These are phyloP conservation scores for Drosophila grimshawi DNA, from an alignment of 1,140 invertebrate genomes.

Conservation along the genomic window DNA sequence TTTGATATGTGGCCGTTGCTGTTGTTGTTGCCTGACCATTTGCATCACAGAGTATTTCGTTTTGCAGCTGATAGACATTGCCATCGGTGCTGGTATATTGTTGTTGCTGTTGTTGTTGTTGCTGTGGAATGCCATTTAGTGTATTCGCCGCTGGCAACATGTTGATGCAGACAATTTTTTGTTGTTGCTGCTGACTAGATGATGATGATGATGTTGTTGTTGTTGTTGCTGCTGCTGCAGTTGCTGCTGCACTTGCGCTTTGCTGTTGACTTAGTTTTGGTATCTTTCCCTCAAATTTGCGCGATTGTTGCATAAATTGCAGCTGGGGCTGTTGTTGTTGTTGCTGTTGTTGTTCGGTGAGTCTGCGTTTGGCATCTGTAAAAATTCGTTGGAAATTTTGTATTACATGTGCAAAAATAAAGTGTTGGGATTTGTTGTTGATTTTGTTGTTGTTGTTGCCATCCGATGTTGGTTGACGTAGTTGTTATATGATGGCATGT, in stretches of 20 bases:
- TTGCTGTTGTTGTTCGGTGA: conserved; percentile 58
- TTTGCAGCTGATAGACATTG: conserved; percentile 78
- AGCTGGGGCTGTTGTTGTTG: conserved; percentile 50
- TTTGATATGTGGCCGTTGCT: conserved; percentile 72
- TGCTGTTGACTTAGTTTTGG: conserved; percentile 84
- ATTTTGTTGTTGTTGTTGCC: conserved; percentile 23
- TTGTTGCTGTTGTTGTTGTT: conserved; percentile 58
- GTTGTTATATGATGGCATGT: conserved; percentile 39
- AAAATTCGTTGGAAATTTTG: conserved; percentile 58
- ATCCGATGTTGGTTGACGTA: conserved; percentile 44
- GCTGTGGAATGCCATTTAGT: conserved; percentile 79
- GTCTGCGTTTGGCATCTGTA: conserved; percentile 71
- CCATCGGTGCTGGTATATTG: conserved; percentile 72
- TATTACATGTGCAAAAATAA: conserved; percentile 17
- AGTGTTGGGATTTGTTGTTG: conserved; percentile 4
- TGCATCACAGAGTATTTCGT: conserved; percentile 80
- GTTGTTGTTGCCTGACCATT: conserved; percentile 64
- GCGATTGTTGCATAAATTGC: conserved; percentile 77
- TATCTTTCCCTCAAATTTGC: conserved; percentile 84
- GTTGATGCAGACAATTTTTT: conserved; percentile 62
- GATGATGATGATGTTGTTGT: conserved; percentile 72
- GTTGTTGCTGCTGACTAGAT: conserved; percentile 67
- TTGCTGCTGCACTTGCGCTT: conserved; percentile 46
- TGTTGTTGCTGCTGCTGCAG: conserved; percentile 80
- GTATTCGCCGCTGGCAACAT: conserved; percentile 81